phyloP scores from a whole-genome alignment of 2,888 invertebrate species.

The Ariolimax columbianus region DNA sequence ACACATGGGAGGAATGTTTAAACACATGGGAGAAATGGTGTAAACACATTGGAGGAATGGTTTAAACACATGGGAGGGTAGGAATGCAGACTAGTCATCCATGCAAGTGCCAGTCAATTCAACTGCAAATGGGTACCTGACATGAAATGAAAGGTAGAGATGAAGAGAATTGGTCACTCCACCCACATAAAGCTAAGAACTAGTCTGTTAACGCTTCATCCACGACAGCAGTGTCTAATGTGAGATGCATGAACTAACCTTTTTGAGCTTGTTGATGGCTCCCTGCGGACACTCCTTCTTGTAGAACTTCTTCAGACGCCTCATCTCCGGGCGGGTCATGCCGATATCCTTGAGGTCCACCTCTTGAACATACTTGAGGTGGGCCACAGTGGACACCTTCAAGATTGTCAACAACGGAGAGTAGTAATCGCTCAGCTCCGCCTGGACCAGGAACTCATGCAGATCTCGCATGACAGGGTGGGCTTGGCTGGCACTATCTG shows the following conservation, averaged over 20 bases:
- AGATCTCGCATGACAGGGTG: constrained; percentile 66
- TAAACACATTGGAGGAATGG: too few species aligned
- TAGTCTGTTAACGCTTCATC: too few species aligned
- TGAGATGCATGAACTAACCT: constrained; percentile 81
- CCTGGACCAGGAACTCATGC: constrained; percentile 93
- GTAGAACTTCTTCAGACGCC: constrained; percentile 94
- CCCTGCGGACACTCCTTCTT: constrained; percentile 95
- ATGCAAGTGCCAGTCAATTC: too few species aligned
- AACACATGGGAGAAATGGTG: too few species aligned
- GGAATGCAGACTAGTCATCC: too few species aligned
- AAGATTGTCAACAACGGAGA: constrained; percentile 87
- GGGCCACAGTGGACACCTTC: constrained; percentile 82
- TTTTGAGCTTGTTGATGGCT: constrained; percentile 93
- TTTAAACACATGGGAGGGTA: too few species aligned
- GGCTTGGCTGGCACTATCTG: constrained; percentile 11
- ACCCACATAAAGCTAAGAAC: too few species aligned
- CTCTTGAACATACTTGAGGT: constrained; percentile 93
- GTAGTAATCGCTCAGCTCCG: constrained; percentile 95
- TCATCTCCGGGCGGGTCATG: constrained; percentile 95
- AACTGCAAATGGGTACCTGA: too few species aligned
- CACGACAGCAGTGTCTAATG: too few species aligned
- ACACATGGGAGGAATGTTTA: too few species aligned
- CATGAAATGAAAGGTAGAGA: too few species aligned
- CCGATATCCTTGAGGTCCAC: constrained; percentile 94
- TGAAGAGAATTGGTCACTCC: too few species aligned